Conservation (phyloP, 2,888 invertebrate genomes). For the Nasonovia ribisnigri region DNA sequence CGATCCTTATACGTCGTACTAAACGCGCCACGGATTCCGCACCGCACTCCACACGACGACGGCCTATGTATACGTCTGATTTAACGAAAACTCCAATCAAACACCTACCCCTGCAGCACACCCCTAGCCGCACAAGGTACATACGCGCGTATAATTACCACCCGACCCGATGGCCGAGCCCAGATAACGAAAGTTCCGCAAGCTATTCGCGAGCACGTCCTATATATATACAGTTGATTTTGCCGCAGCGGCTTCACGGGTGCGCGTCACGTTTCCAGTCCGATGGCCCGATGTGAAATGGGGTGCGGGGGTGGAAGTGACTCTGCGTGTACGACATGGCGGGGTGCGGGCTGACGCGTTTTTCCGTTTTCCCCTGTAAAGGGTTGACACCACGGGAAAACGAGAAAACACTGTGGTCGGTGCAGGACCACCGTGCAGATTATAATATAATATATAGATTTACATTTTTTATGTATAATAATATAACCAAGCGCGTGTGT, state of each 20-base stretch:
- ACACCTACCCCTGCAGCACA: background rate
- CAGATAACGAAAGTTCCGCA: conserved; percentile 27
- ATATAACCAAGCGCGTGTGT: background rate
- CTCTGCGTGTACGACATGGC: background rate
- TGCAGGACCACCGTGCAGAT: background rate
- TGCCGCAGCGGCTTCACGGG: background rate
- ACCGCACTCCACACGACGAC: background rate
- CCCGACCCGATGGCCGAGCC: background rate
- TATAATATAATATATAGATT: background rate
- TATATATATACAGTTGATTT: no score
- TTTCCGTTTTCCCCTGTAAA: background rate
- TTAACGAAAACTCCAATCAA: conserved; percentile 41
- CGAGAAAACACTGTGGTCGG: no score
- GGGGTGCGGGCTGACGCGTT: background rate
- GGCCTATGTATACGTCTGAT: background rate
- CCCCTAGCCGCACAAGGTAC: background rate
- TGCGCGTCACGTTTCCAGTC: background rate
- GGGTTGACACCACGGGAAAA: background rate
- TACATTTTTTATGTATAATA: background rate
- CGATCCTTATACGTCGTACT: background rate
- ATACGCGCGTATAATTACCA: background rate
- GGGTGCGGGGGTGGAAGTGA: background rate
- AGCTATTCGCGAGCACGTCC: conserved; percentile 42
- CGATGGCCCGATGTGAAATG: background rate
- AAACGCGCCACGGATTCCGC: background rate